Percentiles rank a stretch among this genome's conserved stretches.
These are phyloP conservation scores for Lerema accius DNA, from an alignment of 1,140 invertebrate species.

Conservation along the genomic window DNA sequence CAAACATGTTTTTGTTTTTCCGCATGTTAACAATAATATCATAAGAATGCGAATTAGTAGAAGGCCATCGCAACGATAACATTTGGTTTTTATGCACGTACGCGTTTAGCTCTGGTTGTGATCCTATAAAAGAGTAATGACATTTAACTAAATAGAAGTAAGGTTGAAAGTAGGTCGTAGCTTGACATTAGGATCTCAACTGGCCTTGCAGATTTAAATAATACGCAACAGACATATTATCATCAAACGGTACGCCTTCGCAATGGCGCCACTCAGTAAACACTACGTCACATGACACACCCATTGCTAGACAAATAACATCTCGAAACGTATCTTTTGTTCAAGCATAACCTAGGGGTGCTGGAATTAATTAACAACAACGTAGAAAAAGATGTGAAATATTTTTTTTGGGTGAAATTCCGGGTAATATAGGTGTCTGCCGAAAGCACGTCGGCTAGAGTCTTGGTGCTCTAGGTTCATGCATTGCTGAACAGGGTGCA, in stretches of 20 bases:
- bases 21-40: constrained; percentile 33
- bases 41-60: constrained; percentile 47
- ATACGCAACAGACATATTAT: constrained; percentile 66
- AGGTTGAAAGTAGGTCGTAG: constrained; percentile 57
- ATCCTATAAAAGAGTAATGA: constrained; percentile 31
- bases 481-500: no score
- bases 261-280: constrained; percentile 48
- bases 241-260: constrained; percentile 44
- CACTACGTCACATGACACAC: constrained; percentile 75
- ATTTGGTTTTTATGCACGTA: constrained; percentile 44
- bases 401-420: no score
- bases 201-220: constrained; percentile 74
- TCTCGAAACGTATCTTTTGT: not conserved
- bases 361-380: not conserved
- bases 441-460: no score
- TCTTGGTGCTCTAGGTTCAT: no score
- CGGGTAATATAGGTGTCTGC: no score
- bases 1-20: constrained; percentile 42
- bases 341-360: not conserved
- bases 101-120: constrained; percentile 36
- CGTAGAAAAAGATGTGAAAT: no score
- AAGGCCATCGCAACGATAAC: constrained; percentile 52
- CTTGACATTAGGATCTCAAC: constrained; percentile 47
- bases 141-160: constrained; percentile 44
- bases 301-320: constrained; percentile 73